Conservation (phyloP, 2,113 vertebrate genomes). For the Tetrao urogallus region DNA sequence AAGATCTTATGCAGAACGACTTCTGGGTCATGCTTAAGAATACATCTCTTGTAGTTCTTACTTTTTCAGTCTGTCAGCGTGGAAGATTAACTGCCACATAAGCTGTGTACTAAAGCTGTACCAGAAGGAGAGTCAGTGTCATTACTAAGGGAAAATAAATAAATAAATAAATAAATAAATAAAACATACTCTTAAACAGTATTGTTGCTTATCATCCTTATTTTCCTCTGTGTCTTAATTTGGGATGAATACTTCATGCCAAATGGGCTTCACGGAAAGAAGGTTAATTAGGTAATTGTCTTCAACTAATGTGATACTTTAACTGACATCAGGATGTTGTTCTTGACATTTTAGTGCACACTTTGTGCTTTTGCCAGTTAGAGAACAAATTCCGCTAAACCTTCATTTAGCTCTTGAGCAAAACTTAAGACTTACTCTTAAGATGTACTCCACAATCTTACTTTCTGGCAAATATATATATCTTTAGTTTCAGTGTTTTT, state of each 20-base stretch:
- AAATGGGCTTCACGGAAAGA: background rate
- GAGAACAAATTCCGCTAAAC: background rate
- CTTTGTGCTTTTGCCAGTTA: background rate
- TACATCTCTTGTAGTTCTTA: background rate
- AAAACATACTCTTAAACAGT: background rate
- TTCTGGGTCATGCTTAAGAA: background rate
- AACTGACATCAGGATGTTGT: background rate
- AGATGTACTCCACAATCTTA: background rate
- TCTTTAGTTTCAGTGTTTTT: background rate
- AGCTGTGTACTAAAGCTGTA: background rate
- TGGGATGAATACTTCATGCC: background rate
- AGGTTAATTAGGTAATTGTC: background rate
- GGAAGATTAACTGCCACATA: background rate
- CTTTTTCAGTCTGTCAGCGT: background rate
- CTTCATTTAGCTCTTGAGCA: background rate
- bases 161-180: background rate
- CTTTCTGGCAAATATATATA: background rate
- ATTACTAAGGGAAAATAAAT: background rate
- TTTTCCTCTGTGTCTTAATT: background rate
- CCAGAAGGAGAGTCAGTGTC: background rate
- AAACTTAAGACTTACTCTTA: background rate
- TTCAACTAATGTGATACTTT: background rate
- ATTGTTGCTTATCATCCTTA: background rate
- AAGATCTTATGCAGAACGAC: background rate
- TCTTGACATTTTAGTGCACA: background rate